Base-by-base conservation (phyloP, 53 echinoderm and acorn worm species). In the Echinarachnius parma region DNA sequence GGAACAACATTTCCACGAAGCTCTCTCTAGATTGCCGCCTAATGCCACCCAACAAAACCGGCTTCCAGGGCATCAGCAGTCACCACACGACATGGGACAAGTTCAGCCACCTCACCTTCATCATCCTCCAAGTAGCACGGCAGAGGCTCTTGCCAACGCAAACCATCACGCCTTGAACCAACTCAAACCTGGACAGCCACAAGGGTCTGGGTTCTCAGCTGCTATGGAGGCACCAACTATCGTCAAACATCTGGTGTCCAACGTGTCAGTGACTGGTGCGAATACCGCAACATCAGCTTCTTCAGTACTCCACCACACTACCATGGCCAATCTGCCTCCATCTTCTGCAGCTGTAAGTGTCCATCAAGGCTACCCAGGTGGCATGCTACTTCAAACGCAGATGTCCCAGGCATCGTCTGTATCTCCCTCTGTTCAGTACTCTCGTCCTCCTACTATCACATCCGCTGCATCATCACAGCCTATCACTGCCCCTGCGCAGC, bases 141-240 rank as follows among this genome's bases (percentile, higher is more conserved):
- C 64, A 28, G 71, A 46, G 59, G 53, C 24, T 11, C 37, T 50
- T 62, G 66, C 66, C 9, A 66, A 48, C 31, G 36, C 74, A 36
- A 72, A 56, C 37, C 74, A 72, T 24, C 74, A 72, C 37, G 74
- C 35, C 23, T 39, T 72, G 56, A 39, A 34, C 16, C 55, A 54
- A 29, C 31, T 52, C 13, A 72, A 57, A 18, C 74, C 56, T 3
- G 57, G 74, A 15, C 57, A 39, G 37, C 31, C 21, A 15, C 57
- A 57, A 27, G 55, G 39, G 2, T 31, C 60, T 9, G 46, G 61
- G 16, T 24, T 25, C 8, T 82, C 82, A 15, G 82, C 48, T 37
- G 55, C 82, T 11, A 64, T 71, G 75, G 82, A 83, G 21, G 83
- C 83, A 13, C 83, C 83, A 28, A 76, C 83, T 25, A 77, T 83